Evolutionary conservation across 1,140 invertebrate species (phyloP).

Genomic region (Wiebesia pumilae): DNA sequence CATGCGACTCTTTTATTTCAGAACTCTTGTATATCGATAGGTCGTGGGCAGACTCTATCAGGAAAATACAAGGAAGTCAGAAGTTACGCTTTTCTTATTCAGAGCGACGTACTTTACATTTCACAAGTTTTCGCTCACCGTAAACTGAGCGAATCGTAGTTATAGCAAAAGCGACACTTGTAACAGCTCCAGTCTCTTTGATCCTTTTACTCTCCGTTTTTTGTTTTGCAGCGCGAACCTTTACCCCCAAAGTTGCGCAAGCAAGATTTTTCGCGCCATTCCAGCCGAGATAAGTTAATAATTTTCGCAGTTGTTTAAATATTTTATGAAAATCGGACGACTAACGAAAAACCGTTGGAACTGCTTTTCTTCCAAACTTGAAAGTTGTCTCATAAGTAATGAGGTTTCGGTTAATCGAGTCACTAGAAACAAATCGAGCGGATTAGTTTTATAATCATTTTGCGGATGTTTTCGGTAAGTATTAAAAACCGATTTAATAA

Average conservation of each 20-base stretch:
- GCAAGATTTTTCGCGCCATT: neutral
- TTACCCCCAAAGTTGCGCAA: neutral
- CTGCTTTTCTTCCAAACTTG: constrained; percentile 10
- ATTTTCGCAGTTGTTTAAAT: constrained; percentile 45
- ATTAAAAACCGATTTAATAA: neutral
- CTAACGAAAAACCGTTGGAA: constrained; percentile 9
- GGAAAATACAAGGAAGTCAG: constrained; percentile 13
- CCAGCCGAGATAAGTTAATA: constrained; percentile 30
- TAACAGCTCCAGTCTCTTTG: constrained; percentile 8
- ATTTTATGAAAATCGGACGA: constrained; percentile 19
- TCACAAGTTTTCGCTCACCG: constrained; percentile 18
- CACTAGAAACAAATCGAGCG: neutral
- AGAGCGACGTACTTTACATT: constrained; percentile 31
- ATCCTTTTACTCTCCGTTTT: neutral
- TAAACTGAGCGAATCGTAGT: neutral
- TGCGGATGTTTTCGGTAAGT: neutral
- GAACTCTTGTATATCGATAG: neutral
- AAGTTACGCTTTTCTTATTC: constrained; percentile 9
- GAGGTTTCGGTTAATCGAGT: constrained; percentile 35
- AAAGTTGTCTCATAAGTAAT: constrained; percentile 37
- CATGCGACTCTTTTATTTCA: neutral
- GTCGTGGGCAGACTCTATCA: neutral
- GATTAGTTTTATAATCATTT: constrained; percentile 18
- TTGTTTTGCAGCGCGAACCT: constrained; percentile 20
- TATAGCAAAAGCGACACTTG: constrained; percentile 43